These are phyloP conservation scores for Sarcophaga caerulescens DNA, from an alignment of 2,888 invertebrate species.

Conservation along the genomic window DNA sequence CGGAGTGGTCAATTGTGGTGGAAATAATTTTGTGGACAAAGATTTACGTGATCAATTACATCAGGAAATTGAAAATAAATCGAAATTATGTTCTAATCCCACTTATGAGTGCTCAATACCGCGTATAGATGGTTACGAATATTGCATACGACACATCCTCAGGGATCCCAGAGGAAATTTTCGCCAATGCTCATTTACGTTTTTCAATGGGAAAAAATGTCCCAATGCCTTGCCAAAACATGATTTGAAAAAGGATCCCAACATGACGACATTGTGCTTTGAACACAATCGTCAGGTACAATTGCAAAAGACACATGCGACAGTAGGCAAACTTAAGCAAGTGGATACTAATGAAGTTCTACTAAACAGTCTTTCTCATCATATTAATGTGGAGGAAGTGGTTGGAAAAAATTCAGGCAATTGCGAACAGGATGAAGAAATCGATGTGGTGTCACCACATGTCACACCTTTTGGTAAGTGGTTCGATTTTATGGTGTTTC, in stretches of 20 bases:
- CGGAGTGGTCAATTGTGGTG: slow-evolving; percentile 59
- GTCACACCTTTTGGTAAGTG: slow-evolving; percentile 84
- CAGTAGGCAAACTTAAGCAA: slow-evolving; percentile 84
- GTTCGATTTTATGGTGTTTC: neutral
- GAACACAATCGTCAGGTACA: slow-evolving; percentile 87
- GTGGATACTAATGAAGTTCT: slow-evolving; percentile 86
- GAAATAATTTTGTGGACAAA: slow-evolving; percentile 74
- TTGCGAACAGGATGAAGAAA: slow-evolving; percentile 80
- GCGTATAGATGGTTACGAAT: slow-evolving; percentile 87
- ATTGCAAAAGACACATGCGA: slow-evolving; percentile 84
- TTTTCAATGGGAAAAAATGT: slow-evolving; percentile 87
- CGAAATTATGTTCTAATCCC: slow-evolving; percentile 84
- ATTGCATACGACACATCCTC: slow-evolving; percentile 91
- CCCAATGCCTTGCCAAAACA: slow-evolving; percentile 88
- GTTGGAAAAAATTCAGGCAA: slow-evolving; percentile 73
- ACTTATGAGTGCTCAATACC: slow-evolving; percentile 86
- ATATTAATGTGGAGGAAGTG: slow-evolving; percentile 81
- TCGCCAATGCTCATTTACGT: slow-evolving; percentile 89
- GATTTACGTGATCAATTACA: slow-evolving; percentile 83
- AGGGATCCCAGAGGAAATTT: slow-evolving; percentile 92
- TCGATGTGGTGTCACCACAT: slow-evolving; percentile 82
- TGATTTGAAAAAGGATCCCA: slow-evolving; percentile 87
- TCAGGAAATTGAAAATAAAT: slow-evolving; percentile 84
- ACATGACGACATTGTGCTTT: slow-evolving; percentile 84
- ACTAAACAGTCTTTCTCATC: slow-evolving; percentile 85